Conservation (phyloP, 92 coral and sea anemone genomes). For the Porites rus region DNA sequence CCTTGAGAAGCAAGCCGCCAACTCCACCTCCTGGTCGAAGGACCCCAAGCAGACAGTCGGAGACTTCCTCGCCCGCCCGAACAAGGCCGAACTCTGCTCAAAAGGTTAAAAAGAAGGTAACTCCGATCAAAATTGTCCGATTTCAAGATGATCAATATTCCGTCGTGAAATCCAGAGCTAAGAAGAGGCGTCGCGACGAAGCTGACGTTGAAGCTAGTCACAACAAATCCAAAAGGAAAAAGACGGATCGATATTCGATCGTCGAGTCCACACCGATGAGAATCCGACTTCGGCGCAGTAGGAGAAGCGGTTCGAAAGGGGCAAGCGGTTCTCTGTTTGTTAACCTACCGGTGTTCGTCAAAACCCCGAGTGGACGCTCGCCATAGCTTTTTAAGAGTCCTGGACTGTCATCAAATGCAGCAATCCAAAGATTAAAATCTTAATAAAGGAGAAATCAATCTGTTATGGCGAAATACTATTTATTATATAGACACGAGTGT, state of each 20-base stretch:
- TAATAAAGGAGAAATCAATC: too few relatives aligned
- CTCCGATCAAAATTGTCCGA: conserved; percentile 51
- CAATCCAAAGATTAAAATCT: too few relatives aligned
- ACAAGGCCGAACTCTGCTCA: conserved; percentile 28
- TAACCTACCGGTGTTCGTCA: conserved; percentile 1
- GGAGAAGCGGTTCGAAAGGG: background rate
- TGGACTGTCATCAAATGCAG: too few relatives aligned
- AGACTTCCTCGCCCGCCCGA: conserved; percentile 13
- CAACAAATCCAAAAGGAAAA: conserved; percentile 44
- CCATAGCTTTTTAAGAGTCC: background rate
- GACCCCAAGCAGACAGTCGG: conserved; percentile 7
- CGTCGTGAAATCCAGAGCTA: conserved; percentile 29
- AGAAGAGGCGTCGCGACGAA: conserved; percentile 49
- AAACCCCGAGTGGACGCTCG: conserved; percentile 20
- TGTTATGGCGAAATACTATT: too few relatives aligned
- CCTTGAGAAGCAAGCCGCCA: background rate
- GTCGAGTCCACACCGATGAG: conserved; percentile 60
- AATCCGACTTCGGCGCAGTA: conserved; percentile 61
- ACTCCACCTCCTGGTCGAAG: background rate
- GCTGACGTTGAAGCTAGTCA: conserved; percentile 5
- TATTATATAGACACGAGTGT: too few relatives aligned
- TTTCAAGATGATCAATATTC: conserved; percentile 45
- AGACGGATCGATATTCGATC: conserved; percentile 42
- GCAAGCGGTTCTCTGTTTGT: background rate
- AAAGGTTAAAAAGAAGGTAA: conserved; percentile 33